Base-by-base conservation (phyloP, 2,113 vertebrate species). In the Budorcas taxicolor region DNA sequence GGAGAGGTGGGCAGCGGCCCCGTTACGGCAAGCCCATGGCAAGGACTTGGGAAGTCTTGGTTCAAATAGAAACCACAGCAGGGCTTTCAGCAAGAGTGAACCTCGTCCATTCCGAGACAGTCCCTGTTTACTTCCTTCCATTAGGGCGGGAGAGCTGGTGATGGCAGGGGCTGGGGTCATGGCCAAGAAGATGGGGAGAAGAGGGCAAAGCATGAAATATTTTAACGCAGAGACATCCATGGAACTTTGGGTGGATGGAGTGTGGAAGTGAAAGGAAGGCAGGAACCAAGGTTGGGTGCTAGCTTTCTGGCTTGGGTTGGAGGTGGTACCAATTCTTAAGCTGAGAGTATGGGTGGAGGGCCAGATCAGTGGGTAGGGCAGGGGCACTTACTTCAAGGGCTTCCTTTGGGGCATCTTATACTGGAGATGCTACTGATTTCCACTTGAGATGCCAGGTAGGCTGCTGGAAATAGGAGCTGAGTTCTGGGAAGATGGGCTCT, bases 11-110 rank as follows among this genome's bases (percentile, higher is more conserved):
- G 36, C 33, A 3, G 36, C 57, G 29, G 15, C n/a, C 2, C 4
- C 2, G 1, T 15, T 53, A 29, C 0, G 2, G 21, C n/a, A 29
- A 15, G 74, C 6, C 60, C 13, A 1, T 12, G 29, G 6, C 29
- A 21, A 47, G 67, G 52, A 43, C 3, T 29, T 58, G 57, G 23
- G 33, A 9, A 21, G 3, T 31, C 81, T 80, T 52, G 25, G 16
- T 45, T 40, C 33, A 6, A 16, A 33, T 1, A n/a, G 84, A 64
- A 78, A 55, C 17, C 80, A 27, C 15, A 7, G 27, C 4, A 25
- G 57, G 45, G 5, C 55, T 74, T 71, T 33, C 25, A 58, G 55
- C 45, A 58, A 53, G 58, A 76, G 36, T 17, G n/a, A 31, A 25
- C 5, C 2, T 23, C 11, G 85, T n/a, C 7, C 33, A 43, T 19